Evolutionary conservation across 2,888 invertebrate genomes (phyloP).

Genomic region (Pristionchus fissidentatus): DNA sequence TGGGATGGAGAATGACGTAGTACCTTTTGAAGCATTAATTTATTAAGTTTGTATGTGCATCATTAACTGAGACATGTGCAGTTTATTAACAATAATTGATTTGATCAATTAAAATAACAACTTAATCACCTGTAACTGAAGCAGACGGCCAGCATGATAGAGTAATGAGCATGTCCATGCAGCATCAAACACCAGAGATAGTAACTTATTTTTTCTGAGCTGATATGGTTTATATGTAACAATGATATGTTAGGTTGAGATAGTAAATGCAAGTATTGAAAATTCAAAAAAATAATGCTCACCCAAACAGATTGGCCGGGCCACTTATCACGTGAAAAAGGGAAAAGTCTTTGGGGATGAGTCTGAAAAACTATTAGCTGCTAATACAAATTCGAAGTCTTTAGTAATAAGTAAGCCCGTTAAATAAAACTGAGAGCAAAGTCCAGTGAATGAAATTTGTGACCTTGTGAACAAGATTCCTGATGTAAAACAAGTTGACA

Average conservation of each 20-base stretch:
- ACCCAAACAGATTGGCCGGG: background rate
- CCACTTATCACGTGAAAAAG: background rate
- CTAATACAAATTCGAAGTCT: too few species aligned
- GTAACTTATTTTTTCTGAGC: background rate
- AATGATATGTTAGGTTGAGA: too few species aligned
- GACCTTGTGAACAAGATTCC: background rate
- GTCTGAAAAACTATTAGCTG: background rate
- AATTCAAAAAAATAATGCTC: background rate
- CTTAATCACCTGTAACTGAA: background rate
- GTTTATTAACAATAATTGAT: too few species aligned
- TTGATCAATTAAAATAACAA: too few species aligned
- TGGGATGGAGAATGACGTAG: background rate
- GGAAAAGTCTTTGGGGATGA: slow-evolving; percentile 2
- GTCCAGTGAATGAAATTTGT: background rate
- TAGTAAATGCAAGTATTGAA: background rate
- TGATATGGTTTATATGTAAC: background rate
- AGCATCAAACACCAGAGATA: background rate
- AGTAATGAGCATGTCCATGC: background rate
- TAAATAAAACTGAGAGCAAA: background rate
- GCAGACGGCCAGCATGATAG: slow-evolving; percentile 4
- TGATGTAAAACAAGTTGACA: background rate
- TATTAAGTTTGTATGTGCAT: background rate
- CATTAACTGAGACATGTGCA: too few species aligned
- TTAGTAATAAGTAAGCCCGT: too few species aligned
- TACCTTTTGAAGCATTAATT: background rate